These are phyloP conservation scores for Drosophila merina DNA, from an alignment of 2,888 invertebrate genomes.

Conservation along the genomic window DNA sequence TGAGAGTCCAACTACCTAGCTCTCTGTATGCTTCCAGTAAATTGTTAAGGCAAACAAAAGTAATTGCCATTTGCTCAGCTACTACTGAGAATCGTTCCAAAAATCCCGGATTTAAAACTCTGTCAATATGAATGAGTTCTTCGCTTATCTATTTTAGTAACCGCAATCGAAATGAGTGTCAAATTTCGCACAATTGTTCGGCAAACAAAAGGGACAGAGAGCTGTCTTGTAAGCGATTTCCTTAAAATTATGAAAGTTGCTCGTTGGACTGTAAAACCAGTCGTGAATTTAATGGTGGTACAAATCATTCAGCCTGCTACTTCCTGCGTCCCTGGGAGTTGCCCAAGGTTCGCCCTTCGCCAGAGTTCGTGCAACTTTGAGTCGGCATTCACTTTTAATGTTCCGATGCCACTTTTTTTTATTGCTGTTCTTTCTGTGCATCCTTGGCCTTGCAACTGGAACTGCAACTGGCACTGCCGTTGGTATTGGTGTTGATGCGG, in stretches of 20 bases:
- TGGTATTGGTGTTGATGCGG: neutral
- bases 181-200: constrained; percentile 43
- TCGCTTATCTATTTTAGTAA: neutral
- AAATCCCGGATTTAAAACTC: constrained; percentile 24
- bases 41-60: constrained; percentile 33
- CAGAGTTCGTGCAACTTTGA: constrained; percentile 59
- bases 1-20: constrained; percentile 12
- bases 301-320: constrained; percentile 40
- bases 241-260: constrained; percentile 56
- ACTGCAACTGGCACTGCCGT: neutral
- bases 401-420: constrained; percentile 11
- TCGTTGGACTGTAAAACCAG: constrained; percentile 50
- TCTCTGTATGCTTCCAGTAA: constrained; percentile 1
- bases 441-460: constrained; percentile 31
- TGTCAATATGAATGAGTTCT: neutral
- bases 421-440: constrained; percentile 14
- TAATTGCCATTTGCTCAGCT: constrained; percentile 11
- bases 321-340: constrained; percentile 65
- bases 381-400: constrained; percentile 50
- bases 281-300: constrained; percentile 43
- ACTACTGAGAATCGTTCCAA: constrained; percentile 18
- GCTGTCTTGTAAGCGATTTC: constrained; percentile 37
- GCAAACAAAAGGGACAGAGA: constrained; percentile 28
- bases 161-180: constrained; percentile 32
- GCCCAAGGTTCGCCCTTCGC: constrained; percentile 56